Evolutionary conservation across 2,113 vertebrate genomes (phyloP).

Genomic region (Malurus cyaneus): DNA sequence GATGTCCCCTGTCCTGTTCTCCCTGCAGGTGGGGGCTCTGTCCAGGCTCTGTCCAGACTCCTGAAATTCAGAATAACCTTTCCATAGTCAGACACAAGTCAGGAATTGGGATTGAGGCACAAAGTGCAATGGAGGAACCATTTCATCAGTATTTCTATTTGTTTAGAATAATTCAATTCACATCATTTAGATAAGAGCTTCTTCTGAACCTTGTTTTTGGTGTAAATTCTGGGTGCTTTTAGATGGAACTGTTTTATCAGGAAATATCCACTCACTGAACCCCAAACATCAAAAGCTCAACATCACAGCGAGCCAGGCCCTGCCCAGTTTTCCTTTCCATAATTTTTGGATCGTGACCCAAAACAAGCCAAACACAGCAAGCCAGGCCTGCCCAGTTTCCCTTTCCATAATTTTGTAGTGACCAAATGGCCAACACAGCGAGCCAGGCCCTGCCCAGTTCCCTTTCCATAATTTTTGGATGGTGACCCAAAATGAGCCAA

Average conservation of each 20-base stretch:
- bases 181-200: background rate
- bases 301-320: background rate
- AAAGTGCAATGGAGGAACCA: accelerated
- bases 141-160: background rate
- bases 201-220: background rate
- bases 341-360: background rate
- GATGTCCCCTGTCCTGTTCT: background rate
- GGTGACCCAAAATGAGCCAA: background rate
- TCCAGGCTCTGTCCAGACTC: background rate
- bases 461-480: accelerated
- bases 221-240: background rate
- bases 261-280: background rate
- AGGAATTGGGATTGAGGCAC: background rate
- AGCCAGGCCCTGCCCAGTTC: background rate
- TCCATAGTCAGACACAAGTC: background rate
- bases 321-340: accelerated
- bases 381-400: background rate
- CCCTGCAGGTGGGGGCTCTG: background rate
- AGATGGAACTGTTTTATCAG: background rate
- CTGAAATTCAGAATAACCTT: background rate
- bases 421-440: background rate
- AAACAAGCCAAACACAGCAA: background rate
- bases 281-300: background rate
- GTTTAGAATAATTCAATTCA: background rate
- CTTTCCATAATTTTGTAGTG: background rate